Base-by-base conservation (phyloP, 2,797 vertebrate species). In the Platalea minor region DNA sequence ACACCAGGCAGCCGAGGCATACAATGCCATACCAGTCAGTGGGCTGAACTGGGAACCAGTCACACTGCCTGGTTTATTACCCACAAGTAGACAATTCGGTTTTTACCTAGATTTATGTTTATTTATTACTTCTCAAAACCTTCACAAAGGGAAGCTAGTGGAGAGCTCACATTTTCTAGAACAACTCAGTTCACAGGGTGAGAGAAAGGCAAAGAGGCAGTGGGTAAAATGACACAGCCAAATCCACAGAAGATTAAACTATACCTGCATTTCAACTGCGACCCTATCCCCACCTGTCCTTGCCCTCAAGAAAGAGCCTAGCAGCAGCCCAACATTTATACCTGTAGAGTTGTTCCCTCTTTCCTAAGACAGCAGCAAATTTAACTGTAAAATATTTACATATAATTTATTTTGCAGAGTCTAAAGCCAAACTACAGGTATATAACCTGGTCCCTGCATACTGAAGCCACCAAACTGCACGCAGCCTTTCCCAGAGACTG, bases 201-300 rank as follows among this genome's bases (percentile, higher is more conserved):
- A 53, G 20, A 35, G 1, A 23, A 37, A n/a, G 17, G 1, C 26
- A 64, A 20, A 84, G 53, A 59, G 20, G 14, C 0, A 0, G 5
- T 0, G 2, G 8, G 11, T 13, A 28, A 85, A 75, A 29, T 0
- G 0, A 1, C 5, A 14, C 3, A 82, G 7, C 35, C 64, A 81
- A 63, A 64, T 1, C 41, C 20, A 4, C 0, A 1, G 20, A 35
- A 11, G 2, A 3, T 10, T 4, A 15, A 85, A 25, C 9, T 9
- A 8, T 2, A 24, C 5, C 17, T 12, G 2, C 13, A 19, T 13
- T 28, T 26, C 18, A 10, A 0, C 64, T 31, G 0, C 20, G 10
- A 6, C 1, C 7, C 5, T 29, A 10, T 9, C 35, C 21, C 31
- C 10, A 13, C 9, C 31, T 11, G 4, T 4, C 26, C 13, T 25